Percentiles rank a stretch among this genome's conserved stretches.
Conservation (phyloP, 1,140 invertebrate species). For the Sycobia sp. region DNA sequence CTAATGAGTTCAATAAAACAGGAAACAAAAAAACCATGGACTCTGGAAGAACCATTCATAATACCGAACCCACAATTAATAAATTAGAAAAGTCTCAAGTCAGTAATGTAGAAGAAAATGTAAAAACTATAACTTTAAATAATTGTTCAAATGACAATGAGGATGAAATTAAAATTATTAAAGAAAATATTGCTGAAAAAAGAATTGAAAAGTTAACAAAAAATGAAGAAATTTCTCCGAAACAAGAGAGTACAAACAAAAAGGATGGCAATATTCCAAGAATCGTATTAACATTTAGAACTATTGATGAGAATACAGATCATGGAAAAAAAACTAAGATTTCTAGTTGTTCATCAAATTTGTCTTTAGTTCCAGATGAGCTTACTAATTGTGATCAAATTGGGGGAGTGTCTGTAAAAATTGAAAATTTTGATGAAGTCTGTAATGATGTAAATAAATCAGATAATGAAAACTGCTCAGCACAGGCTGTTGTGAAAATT, state of each 20-base stretch:
- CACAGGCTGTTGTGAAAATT: constrained; percentile 30
- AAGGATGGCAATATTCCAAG: constrained; percentile 54
- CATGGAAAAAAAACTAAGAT: constrained; percentile 55
- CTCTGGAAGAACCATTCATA: constrained; percentile 1
- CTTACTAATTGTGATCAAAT: constrained; percentile 54
- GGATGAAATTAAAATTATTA: constrained; percentile 36
- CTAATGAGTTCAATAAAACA: constrained; percentile 59
- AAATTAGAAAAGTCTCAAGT: constrained; percentile 21
- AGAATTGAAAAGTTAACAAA: constrained; percentile 35
- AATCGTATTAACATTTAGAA: constrained; percentile 59
- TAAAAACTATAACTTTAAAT: constrained; percentile 14
- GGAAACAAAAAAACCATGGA: constrained; percentile 37
- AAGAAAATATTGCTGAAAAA: constrained; percentile 30
- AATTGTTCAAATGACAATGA: constrained; percentile 15
- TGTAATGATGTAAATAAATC: constrained; percentile 48
- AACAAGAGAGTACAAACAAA: constrained; percentile 38
- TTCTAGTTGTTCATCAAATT: constrained; percentile 56
- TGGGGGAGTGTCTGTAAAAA: constrained; percentile 57
- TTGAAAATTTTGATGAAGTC: constrained; percentile 54
- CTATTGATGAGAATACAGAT: constrained; percentile 58
- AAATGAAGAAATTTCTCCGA: constrained; percentile 36
- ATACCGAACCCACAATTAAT: not conserved
- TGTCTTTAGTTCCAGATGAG: constrained; percentile 55
- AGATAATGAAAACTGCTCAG: constrained; percentile 43
- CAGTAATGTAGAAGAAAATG: constrained; percentile 14